Conservation (phyloP, 2,113 vertebrate species). For the Myrmecobius fasciatus region DNA sequence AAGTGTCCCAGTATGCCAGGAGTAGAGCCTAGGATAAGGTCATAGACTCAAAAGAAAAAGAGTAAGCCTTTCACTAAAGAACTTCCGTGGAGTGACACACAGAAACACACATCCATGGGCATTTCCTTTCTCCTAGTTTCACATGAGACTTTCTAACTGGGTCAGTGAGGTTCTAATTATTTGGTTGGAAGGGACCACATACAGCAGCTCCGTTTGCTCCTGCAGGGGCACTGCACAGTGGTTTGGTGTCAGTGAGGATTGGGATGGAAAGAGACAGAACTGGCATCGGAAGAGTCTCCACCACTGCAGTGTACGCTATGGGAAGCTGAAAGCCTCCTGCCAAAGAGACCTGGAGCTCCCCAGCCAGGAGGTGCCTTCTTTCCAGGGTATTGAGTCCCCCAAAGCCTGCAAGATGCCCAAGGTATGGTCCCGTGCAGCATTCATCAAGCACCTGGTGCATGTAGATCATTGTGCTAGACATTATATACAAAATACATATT, state of each 20-base stretch:
- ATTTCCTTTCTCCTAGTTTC: background rate
- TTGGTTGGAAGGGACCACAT: fast-evolving
- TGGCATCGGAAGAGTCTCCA: slow-evolving; percentile 95
- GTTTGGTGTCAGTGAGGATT: slow-evolving; percentile 94
- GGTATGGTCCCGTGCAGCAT: slow-evolving; percentile 80
- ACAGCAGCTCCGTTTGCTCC: fast-evolving
- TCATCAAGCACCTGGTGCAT: background rate
- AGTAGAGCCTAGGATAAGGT: background rate
- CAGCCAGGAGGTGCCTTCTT: slow-evolving; percentile 88
- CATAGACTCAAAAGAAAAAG: background rate
- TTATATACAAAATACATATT: background rate
- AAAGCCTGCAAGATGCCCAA: slow-evolving; percentile 90
- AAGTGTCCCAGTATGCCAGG: background rate
- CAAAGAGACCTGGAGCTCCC: slow-evolving; percentile 89
- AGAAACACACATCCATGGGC: background rate
- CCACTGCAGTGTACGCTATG: slow-evolving; percentile 96
- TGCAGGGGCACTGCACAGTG: slow-evolving; percentile 92
- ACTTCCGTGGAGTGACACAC: background rate
- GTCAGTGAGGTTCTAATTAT: fast-evolving
- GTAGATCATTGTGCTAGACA: background rate
- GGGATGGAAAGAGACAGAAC: slow-evolving; percentile 91
- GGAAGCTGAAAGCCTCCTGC: slow-evolving; percentile 93
- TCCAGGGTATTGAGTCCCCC: slow-evolving; percentile 90
- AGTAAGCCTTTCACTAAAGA: background rate
- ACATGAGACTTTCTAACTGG: background rate